These are phyloP conservation scores for Phocides pigmalion DNA, from an alignment of 1,140 invertebrate species.

Conservation along the genomic window DNA sequence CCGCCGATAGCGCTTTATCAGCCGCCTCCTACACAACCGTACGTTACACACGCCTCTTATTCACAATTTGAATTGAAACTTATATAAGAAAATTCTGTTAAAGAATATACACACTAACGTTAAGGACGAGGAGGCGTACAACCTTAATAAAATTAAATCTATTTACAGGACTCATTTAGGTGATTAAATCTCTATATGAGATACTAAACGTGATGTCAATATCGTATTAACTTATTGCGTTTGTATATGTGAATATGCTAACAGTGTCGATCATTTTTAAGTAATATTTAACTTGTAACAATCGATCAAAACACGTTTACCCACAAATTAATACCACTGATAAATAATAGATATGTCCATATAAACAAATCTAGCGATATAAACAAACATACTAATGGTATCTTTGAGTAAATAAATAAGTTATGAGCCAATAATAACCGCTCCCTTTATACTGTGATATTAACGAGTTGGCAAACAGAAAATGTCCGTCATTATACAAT, in stretches of 20 bases:
- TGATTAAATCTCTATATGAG: too few relatives aligned
- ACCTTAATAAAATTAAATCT: too few relatives aligned
- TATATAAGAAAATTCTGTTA: too few relatives aligned
- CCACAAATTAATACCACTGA: neutral
- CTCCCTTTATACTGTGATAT: too few relatives aligned
- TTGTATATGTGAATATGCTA: too few relatives aligned
- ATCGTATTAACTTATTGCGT: too few relatives aligned
- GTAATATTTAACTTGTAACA: neutral
- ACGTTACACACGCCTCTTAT: neutral
- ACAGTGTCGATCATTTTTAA: too few relatives aligned
- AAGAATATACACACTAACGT: too few relatives aligned
- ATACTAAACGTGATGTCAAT: too few relatives aligned
- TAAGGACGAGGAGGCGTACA: too few relatives aligned
- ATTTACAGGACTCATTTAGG: too few relatives aligned
- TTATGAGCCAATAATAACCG: neutral
- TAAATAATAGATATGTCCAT: neutral
- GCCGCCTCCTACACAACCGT: neutral
- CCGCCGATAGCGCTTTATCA: slow-evolving; percentile 19
- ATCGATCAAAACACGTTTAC: neutral
- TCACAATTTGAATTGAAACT: neutral
- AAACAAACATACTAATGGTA: neutral
- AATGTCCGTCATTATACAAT: neutral
- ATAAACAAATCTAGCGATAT: neutral
- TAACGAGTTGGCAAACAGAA: neutral
- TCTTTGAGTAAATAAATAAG: slow-evolving; percentile 4